Base-by-base conservation (phyloP, 2,797 vertebrate species). In the Schizothorax lantsangensis region DNA sequence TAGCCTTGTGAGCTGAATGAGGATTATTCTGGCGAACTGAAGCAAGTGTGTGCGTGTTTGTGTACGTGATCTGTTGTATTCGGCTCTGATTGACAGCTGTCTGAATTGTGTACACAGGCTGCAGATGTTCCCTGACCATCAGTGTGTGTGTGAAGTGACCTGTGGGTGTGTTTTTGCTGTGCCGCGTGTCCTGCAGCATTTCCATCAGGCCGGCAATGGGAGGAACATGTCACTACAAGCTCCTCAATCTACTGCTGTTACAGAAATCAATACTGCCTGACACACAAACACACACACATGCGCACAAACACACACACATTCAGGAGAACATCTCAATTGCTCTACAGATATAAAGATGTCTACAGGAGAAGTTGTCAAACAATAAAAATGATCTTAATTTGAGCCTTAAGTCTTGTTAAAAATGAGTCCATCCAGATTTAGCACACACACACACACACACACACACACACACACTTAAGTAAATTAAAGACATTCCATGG, bases 181-280 rank as follows among this genome's bases (percentile, higher is more conserved):
- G 12, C 49, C 75, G 33, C 38, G 78, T 85, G 83, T 87, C 88
- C 73, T 64, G 83, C 40, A 79, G 52, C 75, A 85, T 79, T 88
- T 88, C 77, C 57, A 88, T 87, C 81, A 88, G 92, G 84, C 89
- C 83, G 72, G 93, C 91, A 92, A 91, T 93, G 85, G 89, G 93
- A 91, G 92, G 91, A 94, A 92, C 91, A 86, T 92, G 92, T 94
- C 93, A 90, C 90, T 92, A 92, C 87, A 89, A 90, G 86, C 94
- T 94, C 91, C 92, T 95, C 95, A 92, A 93, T 96, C 92, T 94
- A 93, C 93, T 93, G 92, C 90, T 94, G 93, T 94, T 93, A 92
- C 91, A 88, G 89, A 93, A 91, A 95, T 96, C 95, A 92, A 95
- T 95, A 93, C 85, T 79, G 88, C 84, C 52, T 89, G 88, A 49